A percentile compares a stretch with the other conserved stretches of the same genome.
Conservation (phyloP, 2,888 invertebrate genomes). For the Dryococelus australis region DNA sequence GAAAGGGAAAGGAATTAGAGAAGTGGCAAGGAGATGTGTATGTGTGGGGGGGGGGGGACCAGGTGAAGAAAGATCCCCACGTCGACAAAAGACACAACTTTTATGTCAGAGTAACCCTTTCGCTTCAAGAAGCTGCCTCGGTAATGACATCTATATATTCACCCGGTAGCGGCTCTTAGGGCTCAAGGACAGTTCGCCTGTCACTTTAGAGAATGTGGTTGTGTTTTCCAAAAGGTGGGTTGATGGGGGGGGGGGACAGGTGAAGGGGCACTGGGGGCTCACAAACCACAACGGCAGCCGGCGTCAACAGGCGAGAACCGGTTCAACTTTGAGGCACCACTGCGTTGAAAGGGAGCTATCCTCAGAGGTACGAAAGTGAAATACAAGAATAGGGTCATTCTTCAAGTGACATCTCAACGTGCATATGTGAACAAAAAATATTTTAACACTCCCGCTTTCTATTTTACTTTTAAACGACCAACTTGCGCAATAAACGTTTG, state of each 20-base stretch:
- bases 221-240: background rate
- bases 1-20: background rate
- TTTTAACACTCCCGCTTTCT: no score
- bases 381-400: background rate
- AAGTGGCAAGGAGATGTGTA: no score
- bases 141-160: constrained; percentile 11
- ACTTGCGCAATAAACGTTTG: no score
- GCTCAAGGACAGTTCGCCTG: background rate
- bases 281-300: background rate
- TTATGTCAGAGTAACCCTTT: constrained; percentile 16
- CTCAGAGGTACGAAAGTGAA: background rate
- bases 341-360: no score
- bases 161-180: background rate
- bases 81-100: constrained; percentile 6
- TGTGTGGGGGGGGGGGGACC: background rate
- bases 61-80: background rate
- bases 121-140: constrained; percentile 10
- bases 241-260: no score
- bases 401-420: background rate
- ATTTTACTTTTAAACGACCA: no score
- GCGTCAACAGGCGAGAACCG: background rate
- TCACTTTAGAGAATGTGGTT: constrained; percentile 8
- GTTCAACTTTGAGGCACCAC: background rate
- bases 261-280: background rate
- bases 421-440: background rate